A percentile compares a stretch with the other conserved stretches of the same genome.
Evolutionary conservation across 2,888 invertebrate species (phyloP).

Genomic region (Protonemura montana): DNA sequence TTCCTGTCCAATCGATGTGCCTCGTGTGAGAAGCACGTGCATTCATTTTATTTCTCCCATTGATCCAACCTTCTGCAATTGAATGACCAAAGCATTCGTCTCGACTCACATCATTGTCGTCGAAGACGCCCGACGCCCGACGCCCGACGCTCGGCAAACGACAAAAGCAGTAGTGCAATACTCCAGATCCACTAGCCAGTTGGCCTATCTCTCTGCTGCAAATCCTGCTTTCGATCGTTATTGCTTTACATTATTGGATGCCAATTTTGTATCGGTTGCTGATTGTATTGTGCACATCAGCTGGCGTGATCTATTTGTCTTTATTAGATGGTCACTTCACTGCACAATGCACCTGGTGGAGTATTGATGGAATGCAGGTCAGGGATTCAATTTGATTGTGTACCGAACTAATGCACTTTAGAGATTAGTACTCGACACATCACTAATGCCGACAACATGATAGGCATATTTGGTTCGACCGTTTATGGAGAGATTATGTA

Average conservation of each 20-base stretch:
- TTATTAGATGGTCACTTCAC: not conserved
- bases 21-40: not conserved
- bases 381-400: constrained; percentile 1
- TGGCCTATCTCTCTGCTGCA: not conserved
- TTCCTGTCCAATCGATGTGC: not conserved
- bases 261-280: not conserved
- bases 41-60: not conserved
- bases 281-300: not conserved
- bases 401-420: constrained; percentile 7
- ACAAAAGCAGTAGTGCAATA: not conserved
- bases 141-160: not conserved
- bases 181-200: not conserved
- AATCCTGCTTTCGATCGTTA: not conserved
- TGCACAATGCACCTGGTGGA: not conserved
- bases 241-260: not conserved
- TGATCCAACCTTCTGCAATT: not conserved
- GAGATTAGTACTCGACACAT: not conserved
- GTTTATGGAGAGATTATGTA: no score
- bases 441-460: not conserved
- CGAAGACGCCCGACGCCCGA: not conserved
- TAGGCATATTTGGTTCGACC: not conserved
- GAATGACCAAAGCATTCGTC: not conserved
- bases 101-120: not conserved
- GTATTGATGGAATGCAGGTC: constrained; percentile 12
- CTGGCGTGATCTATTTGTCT: not conserved